These are phyloP conservation scores for Gambelia wislizenii DNA, from an alignment of 2,797 vertebrate genomes.

Conservation along the genomic window DNA sequence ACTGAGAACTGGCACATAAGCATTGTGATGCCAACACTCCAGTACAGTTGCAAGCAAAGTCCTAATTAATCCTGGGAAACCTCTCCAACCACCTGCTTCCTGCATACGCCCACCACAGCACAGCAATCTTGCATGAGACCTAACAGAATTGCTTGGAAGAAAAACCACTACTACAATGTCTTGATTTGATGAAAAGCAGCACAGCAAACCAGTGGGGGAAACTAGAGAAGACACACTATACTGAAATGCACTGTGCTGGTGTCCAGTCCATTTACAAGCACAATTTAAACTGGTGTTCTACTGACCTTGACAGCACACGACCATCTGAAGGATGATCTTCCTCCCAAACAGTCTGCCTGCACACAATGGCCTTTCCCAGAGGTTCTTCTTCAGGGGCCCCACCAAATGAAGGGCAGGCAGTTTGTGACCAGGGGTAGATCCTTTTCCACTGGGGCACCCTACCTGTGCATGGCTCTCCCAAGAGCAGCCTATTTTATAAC, in stretches of 20 bases:
- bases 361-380: neutral
- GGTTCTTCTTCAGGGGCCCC: neutral
- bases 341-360: neutral
- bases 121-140: neutral
- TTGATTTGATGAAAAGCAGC: neutral
- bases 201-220: neutral
- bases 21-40: neutral
- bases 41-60: rapidly evolving
- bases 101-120: neutral
- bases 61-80: slow-evolving; percentile 37
- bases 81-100: slow-evolving; percentile 43
- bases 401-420: neutral
- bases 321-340: no score
- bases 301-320: neutral
- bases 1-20: neutral
- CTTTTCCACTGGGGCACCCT: neutral
- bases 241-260: neutral
- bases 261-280: neutral
- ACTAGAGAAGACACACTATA: neutral
- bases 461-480: neutral
- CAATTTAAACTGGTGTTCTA: neutral
- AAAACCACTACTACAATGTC: neutral
- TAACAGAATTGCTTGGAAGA: neutral
- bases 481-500: neutral
- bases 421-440: neutral